Evolutionary conservation across 2,797 vertebrate species (phyloP).

Genomic region (Amazona ochrocephala): DNA sequence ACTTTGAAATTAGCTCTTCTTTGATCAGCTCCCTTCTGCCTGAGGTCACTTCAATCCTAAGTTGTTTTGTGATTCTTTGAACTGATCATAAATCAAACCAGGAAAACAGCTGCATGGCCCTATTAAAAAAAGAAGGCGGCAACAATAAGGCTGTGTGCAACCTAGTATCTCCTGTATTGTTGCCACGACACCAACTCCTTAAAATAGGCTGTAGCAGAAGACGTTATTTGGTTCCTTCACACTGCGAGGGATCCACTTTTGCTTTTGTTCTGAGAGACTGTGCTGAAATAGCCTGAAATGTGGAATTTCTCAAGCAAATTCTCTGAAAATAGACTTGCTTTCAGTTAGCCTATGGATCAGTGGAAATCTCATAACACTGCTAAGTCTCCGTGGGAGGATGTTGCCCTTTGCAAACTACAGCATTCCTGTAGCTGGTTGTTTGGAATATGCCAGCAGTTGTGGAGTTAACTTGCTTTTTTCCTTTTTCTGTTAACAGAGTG

Average conservation of each 20-base stretch:
- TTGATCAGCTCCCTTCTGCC: neutral
- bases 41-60: neutral
- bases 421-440: constrained; percentile 40
- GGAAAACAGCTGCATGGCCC: neutral
- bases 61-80: neutral
- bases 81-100: neutral
- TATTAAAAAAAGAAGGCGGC: neutral
- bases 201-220: neutral
- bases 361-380: constrained; percentile 8
- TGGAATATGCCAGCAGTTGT: constrained; percentile 40
- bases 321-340: constrained; percentile 25
- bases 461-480: constrained; percentile 64
- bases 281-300: constrained; percentile 26
- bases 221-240: neutral
- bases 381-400: constrained; percentile 45
- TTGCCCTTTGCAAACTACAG: constrained; percentile 38
- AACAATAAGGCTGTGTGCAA: neutral
- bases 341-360: constrained; percentile 4
- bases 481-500: constrained; percentile 50
- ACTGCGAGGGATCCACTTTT: neutral
- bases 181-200: neutral
- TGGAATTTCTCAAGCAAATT: constrained; percentile 21
- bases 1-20: neutral
- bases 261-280: neutral
- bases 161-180: neutral